These are phyloP conservation scores for Amiota minor DNA, from an alignment of 2,888 invertebrate species.

Conservation along the genomic window DNA sequence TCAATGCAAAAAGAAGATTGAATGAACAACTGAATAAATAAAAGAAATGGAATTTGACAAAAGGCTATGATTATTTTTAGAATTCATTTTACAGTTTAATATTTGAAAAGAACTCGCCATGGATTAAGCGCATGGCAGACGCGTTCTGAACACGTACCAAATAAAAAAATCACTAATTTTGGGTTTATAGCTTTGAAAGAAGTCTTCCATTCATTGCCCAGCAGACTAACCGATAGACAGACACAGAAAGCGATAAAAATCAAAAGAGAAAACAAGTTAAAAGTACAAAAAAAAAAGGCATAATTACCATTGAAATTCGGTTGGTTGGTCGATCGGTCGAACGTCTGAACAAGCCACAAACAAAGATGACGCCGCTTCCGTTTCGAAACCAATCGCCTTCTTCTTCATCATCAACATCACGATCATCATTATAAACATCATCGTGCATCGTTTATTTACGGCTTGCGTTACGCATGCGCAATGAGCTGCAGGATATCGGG, in stretches of 20 bases:
- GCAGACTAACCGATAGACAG: conserved; percentile 1
- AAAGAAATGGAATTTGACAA: conserved; percentile 19
- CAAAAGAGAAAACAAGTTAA: conserved; percentile 60
- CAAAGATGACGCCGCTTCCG: too few relatives aligned
- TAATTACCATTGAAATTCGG: conserved; percentile 54
- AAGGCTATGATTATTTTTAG: conserved; percentile 16
- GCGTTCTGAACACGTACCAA: conserved; percentile 64
- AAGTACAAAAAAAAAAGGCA: conserved; percentile 46
- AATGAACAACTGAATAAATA: neutral
- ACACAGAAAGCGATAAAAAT: conserved; percentile 50
- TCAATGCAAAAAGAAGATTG: neutral
- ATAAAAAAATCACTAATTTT: conserved; percentile 30
- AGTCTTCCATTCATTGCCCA: conserved; percentile 29
- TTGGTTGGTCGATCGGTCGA: conserved; percentile 16
- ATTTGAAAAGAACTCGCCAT: conserved; percentile 5
- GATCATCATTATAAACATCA: too few relatives aligned
- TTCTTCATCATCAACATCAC: too few relatives aligned
- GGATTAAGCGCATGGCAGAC: conserved; percentile 34
- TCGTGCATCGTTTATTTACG: neutral
- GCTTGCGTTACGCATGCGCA: conserved; percentile 47
- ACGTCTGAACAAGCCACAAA: neutral
- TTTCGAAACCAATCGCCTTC: too few relatives aligned
- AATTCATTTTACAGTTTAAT: conserved; percentile 18
- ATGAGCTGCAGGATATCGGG: conserved; percentile 49
- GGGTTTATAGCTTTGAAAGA: too few relatives aligned